phyloP scores from a whole-genome alignment of 2,113 vertebrate species.

The Ammodramus savannarum region DNA sequence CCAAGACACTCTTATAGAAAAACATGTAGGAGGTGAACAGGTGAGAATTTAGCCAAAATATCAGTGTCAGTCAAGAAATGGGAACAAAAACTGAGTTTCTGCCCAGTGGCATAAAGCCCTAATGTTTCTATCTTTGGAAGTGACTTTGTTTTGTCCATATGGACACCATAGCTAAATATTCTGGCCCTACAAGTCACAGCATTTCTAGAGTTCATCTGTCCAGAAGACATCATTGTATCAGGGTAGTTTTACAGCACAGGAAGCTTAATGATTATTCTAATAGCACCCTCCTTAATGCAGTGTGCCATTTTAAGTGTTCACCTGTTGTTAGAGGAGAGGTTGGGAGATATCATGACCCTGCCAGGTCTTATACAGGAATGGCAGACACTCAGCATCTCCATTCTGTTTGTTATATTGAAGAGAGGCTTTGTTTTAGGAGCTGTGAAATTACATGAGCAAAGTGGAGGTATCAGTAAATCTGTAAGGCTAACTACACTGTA shows the following conservation, averaged over 20 bases:
- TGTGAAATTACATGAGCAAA: neutral
- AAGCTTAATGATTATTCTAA: neutral
- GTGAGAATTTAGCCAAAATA: neutral
- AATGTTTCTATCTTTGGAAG: neutral
- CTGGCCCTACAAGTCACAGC: neutral
- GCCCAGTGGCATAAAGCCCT: neutral
- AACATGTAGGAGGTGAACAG: neutral
- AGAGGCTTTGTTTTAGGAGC: neutral
- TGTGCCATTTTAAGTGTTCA: neutral
- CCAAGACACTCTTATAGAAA: neutral
- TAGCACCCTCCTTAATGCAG: neutral
- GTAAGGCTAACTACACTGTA: neutral
- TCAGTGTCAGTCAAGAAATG: neutral
- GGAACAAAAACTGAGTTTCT: neutral
- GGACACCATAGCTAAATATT: neutral
- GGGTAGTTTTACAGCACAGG: neutral
- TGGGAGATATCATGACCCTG: neutral
- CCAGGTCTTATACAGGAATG: neutral
- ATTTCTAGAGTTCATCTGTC: neutral
- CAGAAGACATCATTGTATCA: neutral
- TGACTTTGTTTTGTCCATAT: accelerated
- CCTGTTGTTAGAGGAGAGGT: neutral
- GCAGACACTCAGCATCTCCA: neutral
- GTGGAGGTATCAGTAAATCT: neutral
- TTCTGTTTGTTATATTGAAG: neutral